Base-by-base conservation (phyloP, 2,888 invertebrate genomes). In the Tenthredo livida region DNA sequence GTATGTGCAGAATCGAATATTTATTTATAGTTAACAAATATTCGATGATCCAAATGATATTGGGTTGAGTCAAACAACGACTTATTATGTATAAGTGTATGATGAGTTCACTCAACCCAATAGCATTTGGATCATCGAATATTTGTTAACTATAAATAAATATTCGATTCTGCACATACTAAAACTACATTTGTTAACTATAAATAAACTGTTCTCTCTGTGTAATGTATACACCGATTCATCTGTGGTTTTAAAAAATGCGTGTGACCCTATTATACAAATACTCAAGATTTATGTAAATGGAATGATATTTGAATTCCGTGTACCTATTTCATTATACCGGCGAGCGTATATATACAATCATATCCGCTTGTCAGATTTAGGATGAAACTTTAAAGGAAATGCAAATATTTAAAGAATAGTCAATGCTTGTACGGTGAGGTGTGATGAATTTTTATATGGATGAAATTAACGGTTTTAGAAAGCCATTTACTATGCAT, bases 391-490 rank as follows among this genome's bases (percentile, higher is more conserved):
- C 7, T 25, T 61, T 54, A 12, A 50, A 54, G 29, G 29, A 54
- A 77, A 77, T 54, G 77, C 29, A 54, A 77, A 77, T 50, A 29
- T 77, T 50, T 54, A 9, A 40, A 10, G 43, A 40, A 73, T 25
- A n/a, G 40, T 21, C n/a, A 43, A 73, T 2, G 25, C 72, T 67
- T 67, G 43, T n/a, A 73, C 12, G 72, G n/a, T 21, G 40, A 43
- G 40, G 72, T 73, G 40, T 21, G n/a, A 73, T 43, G 21, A 67
- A 21, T 43, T 73, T 40, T 73, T 33, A 43, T 43, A 43, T 9
- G 89, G 89, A 91, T 91, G 86, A 88, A 88, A 87, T 90, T 92
- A 92, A 92, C 91, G 91, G 91, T 89, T 91, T 90, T 91, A 92
- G 92, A 91, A 92, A 91, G 91, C 83, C 85, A 54, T 84, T 78